These are phyloP conservation scores for Baccha elongata DNA, from an alignment of 2,888 invertebrate species.

Conservation along the genomic window DNA sequence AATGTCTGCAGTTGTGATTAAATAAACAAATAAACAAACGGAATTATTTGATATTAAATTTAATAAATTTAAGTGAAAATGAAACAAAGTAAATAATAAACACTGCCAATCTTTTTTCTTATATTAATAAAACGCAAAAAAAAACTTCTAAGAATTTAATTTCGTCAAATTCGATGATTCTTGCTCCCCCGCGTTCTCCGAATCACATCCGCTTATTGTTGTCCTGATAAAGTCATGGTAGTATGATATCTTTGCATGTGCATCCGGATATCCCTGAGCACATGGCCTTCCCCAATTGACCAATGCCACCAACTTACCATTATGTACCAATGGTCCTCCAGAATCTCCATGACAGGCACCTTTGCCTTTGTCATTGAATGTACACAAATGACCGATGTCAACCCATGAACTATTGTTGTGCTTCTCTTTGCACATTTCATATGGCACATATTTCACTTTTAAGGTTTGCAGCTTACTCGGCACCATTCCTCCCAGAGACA, in stretches of 20 bases:
- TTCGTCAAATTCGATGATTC: neutral
- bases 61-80: too few relatives aligned
- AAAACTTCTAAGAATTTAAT: neutral
- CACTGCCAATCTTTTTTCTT: too few relatives aligned
- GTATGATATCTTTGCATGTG: slow-evolving; percentile 80
- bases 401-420: slow-evolving; percentile 83
- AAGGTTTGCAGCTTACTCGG: slow-evolving; percentile 85
- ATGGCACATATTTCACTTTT: slow-evolving; percentile 84
- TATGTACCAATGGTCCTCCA: slow-evolving; percentile 80
- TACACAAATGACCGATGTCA: slow-evolving; percentile 85
- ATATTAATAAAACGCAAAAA: too few relatives aligned
- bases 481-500: slow-evolving; percentile 83
- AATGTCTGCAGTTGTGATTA: too few relatives aligned
- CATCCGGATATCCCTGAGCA: slow-evolving; percentile 80
- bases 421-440: slow-evolving; percentile 83
- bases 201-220: slow-evolving; percentile 75
- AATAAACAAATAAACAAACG: too few relatives aligned
- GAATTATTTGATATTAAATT: too few relatives aligned
- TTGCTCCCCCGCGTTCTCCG: neutral
- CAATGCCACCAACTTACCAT: slow-evolving; percentile 79
- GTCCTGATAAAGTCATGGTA: slow-evolving; percentile 81
- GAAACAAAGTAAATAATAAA: too few relatives aligned
- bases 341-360: slow-evolving; percentile 82
- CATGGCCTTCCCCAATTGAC: slow-evolving; percentile 82
- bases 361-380: slow-evolving; percentile 84